These are phyloP conservation scores for Tetrax tetrax DNA, from an alignment of 2,113 vertebrate species.

Conservation along the genomic window DNA sequence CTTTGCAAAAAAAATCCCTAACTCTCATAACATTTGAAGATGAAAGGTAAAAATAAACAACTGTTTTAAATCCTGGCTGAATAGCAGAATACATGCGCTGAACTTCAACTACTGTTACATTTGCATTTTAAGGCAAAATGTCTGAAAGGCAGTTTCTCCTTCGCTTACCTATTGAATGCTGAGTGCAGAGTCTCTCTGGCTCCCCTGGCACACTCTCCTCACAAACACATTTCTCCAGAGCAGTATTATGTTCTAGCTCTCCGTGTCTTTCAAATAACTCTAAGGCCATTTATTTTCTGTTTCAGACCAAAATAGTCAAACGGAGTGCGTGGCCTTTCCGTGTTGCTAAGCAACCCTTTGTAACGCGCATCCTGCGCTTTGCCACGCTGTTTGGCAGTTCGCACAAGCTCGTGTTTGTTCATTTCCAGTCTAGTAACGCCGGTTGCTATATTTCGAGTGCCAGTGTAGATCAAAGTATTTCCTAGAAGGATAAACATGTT, in stretches of 20 bases:
- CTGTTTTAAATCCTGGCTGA: constrained; percentile 46
- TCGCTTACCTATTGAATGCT: constrained; percentile 25
- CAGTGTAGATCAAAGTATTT: constrained; percentile 71
- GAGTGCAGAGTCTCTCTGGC: constrained; percentile 27
- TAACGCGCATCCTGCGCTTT: constrained; percentile 44
- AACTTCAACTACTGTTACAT: constrained; percentile 27
- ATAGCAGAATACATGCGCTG: not conserved
- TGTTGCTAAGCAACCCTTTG: constrained; percentile 65
- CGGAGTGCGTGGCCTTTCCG: constrained; percentile 32
- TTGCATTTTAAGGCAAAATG: constrained; percentile 48
- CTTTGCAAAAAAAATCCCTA: not conserved
- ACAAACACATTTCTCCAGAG: constrained; percentile 40
- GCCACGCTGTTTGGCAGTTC: constrained; percentile 65
- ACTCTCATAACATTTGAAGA: not conserved
- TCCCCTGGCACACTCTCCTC: constrained; percentile 2
- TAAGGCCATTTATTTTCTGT: constrained; percentile 49
- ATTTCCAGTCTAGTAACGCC: constrained; percentile 67
- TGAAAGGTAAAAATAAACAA: constrained; percentile 53
- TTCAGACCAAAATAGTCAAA: constrained; percentile 62
- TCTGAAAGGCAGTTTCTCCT: constrained; percentile 42
- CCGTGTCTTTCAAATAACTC: constrained; percentile 40
- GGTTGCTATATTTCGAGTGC: constrained; percentile 70
- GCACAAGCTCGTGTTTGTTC: constrained; percentile 61
- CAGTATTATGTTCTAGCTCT: constrained; percentile 3
- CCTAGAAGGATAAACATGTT: constrained; percentile 71